Conservation (phyloP, 2,888 invertebrate genomes). For the Cephus sareptanus region DNA sequence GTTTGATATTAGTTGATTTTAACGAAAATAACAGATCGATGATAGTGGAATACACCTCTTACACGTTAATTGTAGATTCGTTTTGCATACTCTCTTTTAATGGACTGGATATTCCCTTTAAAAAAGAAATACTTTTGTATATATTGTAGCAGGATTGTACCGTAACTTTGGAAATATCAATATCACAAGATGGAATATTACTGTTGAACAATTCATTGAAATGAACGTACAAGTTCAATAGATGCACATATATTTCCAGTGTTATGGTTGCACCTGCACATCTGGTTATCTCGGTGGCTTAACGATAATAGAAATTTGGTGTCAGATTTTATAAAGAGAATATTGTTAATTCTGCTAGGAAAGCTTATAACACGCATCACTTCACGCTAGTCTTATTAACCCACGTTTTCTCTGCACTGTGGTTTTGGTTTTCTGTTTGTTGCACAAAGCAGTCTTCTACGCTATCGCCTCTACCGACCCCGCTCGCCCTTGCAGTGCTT, state of each 20-base stretch:
- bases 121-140: not conserved
- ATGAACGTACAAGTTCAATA: not conserved
- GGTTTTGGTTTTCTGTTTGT: conserved; percentile 64
- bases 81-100: not conserved
- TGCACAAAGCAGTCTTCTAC: conserved; percentile 56
- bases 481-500: conserved; percentile 51
- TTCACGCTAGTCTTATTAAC: conserved; percentile 31
- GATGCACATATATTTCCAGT: not conserved
- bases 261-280: not conserved
- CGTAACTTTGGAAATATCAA: not conserved
- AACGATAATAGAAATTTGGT: not conserved
- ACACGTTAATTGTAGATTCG: not conserved
- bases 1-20: not conserved
- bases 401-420: conserved; percentile 55
- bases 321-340: not conserved
- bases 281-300: not conserved
- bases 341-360: not conserved
- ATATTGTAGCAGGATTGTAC: not conserved
- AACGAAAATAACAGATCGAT: not conserved
- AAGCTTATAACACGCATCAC: conserved; percentile 42
- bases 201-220: too few relatives aligned
- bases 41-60: not conserved
- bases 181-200: too few relatives aligned
- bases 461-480: conserved; percentile 55
- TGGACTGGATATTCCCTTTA: not conserved